phyloP scores from a whole-genome alignment of 2,888 invertebrate species.

The Platynereis dumerilii region DNA sequence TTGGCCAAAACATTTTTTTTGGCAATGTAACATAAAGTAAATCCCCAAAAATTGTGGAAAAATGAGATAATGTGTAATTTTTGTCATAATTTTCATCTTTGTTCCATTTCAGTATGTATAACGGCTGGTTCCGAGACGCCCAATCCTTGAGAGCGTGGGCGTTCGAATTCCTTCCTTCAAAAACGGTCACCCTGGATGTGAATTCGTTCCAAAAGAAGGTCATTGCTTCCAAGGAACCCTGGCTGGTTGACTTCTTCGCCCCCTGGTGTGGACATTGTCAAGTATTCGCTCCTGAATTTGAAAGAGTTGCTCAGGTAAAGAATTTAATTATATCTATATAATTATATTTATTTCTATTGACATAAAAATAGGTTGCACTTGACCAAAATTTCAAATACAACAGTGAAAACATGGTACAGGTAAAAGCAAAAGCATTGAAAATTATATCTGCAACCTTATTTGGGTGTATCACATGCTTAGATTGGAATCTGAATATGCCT shows the following conservation, averaged over 20 bases:
- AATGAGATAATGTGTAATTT: too few relatives aligned
- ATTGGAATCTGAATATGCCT: too few relatives aligned
- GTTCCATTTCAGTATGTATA: slow-evolving; percentile 59
- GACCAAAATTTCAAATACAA: too few relatives aligned
- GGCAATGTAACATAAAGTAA: too few relatives aligned
- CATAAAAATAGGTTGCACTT: background rate
- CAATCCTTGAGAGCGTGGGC: slow-evolving; percentile 72
- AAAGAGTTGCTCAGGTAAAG: slow-evolving; percentile 70
- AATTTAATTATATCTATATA: slow-evolving; percentile 20
- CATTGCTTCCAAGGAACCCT: slow-evolving; percentile 66
- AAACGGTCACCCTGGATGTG: slow-evolving; percentile 59
- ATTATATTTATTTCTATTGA: too few relatives aligned
- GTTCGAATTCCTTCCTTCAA: slow-evolving; percentile 70
- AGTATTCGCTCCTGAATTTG: slow-evolving; percentile 74
- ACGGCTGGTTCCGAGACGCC: slow-evolving; percentile 71
- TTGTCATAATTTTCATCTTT: too few relatives aligned
- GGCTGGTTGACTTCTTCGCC: slow-evolving; percentile 65
- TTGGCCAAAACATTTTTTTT: too few relatives aligned
- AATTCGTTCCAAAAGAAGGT: slow-evolving; percentile 65
- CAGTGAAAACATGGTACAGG: too few relatives aligned
- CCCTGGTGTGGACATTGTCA: slow-evolving; percentile 69
- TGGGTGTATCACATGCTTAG: too few relatives aligned
- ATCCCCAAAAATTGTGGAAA: too few relatives aligned
- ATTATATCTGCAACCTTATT: too few relatives aligned
- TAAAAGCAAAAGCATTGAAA: background rate